Evolutionary conservation across 2,888 invertebrate genomes (phyloP).

Genomic region (Congeria kusceri): DNA sequence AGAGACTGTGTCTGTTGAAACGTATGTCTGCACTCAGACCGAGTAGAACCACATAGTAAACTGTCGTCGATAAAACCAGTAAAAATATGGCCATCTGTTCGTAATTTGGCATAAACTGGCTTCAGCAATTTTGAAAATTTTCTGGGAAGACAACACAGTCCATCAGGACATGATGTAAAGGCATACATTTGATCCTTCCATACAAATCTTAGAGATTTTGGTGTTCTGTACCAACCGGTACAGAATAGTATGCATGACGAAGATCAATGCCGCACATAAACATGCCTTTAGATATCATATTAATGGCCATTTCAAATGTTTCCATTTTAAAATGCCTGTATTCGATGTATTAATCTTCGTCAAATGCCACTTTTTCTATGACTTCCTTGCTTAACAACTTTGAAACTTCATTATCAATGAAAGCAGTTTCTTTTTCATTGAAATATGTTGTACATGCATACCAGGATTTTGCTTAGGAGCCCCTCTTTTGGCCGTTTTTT

Average conservation of each 20-base stretch:
- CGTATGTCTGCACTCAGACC: constrained; percentile 32
- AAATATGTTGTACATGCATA: too few species aligned
- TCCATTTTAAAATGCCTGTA: constrained; percentile 59
- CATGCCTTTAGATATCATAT: constrained; percentile 13
- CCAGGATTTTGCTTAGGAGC: too few species aligned
- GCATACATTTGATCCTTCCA: constrained; percentile 46
- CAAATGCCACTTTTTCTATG: constrained; percentile 12
- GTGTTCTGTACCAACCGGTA: constrained; percentile 31
- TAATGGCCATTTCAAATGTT: constrained; percentile 34
- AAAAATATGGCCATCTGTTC: constrained; percentile 32
- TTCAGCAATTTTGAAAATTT: constrained; percentile 63
- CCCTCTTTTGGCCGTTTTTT: too few species aligned
- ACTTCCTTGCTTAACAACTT: constrained; percentile 14
- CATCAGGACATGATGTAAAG: constrained; percentile 45
- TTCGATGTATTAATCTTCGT: constrained; percentile 30
- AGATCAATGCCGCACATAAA: constrained; percentile 46
- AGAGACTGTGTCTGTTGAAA: background rate
- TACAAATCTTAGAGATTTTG: constrained; percentile 40
- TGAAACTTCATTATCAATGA: constrained; percentile 12
- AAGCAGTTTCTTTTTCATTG: too few species aligned
- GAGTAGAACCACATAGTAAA: constrained; percentile 27
- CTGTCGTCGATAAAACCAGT: constrained; percentile 62
- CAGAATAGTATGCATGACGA: constrained; percentile 46
- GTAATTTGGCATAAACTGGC: constrained; percentile 53
- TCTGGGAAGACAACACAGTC: constrained; percentile 44